These are phyloP conservation scores for Thaumetopoea pityocampa DNA, from an alignment of 1,140 invertebrate genomes.

Conservation along the genomic window DNA sequence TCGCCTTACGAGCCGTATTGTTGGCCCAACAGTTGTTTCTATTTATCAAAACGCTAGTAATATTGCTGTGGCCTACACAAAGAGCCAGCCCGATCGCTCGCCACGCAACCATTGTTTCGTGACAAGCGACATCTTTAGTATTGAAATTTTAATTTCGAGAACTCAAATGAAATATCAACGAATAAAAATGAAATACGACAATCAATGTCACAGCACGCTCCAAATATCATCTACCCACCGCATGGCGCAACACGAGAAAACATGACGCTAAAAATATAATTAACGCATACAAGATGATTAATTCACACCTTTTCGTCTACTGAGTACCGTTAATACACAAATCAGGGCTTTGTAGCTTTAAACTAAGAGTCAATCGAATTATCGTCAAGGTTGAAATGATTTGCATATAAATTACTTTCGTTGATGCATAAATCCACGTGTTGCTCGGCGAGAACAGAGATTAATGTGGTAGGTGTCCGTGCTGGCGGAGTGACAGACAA, in stretches of 20 bases:
- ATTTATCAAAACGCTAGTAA: slow-evolving; percentile 70
- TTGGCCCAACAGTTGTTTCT: slow-evolving; percentile 63
- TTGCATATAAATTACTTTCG: slow-evolving; percentile 73
- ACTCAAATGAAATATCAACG: slow-evolving; percentile 3
- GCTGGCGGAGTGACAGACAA: slow-evolving; percentile 59
- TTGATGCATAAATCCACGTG: slow-evolving; percentile 65
- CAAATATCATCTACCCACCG: background rate
- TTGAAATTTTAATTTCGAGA: slow-evolving; percentile 42
- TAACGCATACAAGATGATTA: slow-evolving; percentile 18
- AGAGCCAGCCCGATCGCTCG: slow-evolving; percentile 27
- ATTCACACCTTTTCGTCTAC: slow-evolving; percentile 22
- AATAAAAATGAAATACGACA: no score
- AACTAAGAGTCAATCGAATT: slow-evolving; percentile 54
- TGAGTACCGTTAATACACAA: slow-evolving; percentile 28
- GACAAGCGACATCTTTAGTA: slow-evolving; percentile 51
- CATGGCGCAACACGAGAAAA: background rate
- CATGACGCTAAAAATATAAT: slow-evolving; percentile 6
- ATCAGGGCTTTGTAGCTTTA: slow-evolving; percentile 28
- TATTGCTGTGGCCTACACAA: slow-evolving; percentile 62
- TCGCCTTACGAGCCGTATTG: slow-evolving; percentile 68
- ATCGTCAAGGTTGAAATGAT: slow-evolving; percentile 63
- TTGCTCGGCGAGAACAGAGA: slow-evolving; percentile 64
- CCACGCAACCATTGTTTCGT: slow-evolving; percentile 47
- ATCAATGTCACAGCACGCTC: no score
- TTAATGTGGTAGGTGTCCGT: slow-evolving; percentile 66